Base-by-base conservation (phyloP, 2,888 invertebrate genomes). In the Dascillus cervinus region DNA sequence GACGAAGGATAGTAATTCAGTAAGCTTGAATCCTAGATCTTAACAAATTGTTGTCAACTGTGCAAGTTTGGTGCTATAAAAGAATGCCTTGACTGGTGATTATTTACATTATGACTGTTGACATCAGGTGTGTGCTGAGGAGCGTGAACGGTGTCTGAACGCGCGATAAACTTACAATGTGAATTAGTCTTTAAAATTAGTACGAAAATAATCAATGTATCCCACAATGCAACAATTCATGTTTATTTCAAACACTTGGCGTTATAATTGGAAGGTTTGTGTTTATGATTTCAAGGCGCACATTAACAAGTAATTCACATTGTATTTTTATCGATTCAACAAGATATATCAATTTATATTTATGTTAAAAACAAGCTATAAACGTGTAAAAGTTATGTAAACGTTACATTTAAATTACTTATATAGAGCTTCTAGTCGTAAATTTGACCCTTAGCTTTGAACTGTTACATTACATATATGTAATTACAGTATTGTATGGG, bases 401-500 rank as follows among this genome's bases (percentile, higher is more conserved):
- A 57, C 52, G 52, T 58, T 59, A 57, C 53, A 57, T 55, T 60
- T 50, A 47, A 52, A 54, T 50, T 55, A 54, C 47, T 51, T 55
- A 52, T 51, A 52, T 54, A 52, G 52, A 53, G 54, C 54, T 54
- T 54, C 54, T 54, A 54, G 52, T 54, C 52, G 44, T 35, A 44
- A 45, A 49, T 47, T 46, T 47, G 48, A 50, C 50, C 49, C 58
- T 59, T 63, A 63, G 64, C 63, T 62, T 63, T 58, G 54, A 53
- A 62, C 60, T 62, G 60, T 63, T 61, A 57, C 61, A 53, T 58
- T 57, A 58, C 55, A 60, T 61, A 60, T 62, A 62, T 64, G 60
- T 57, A 64, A 60, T 57, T 57, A 63, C 62, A 64, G 60, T 63
- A 58, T 61, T 67, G 68, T 66, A 66, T 65, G 68, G 66, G 66